Conservation (phyloP, 2,888 invertebrate genomes). For the Scaptomyza reducta region DNA sequence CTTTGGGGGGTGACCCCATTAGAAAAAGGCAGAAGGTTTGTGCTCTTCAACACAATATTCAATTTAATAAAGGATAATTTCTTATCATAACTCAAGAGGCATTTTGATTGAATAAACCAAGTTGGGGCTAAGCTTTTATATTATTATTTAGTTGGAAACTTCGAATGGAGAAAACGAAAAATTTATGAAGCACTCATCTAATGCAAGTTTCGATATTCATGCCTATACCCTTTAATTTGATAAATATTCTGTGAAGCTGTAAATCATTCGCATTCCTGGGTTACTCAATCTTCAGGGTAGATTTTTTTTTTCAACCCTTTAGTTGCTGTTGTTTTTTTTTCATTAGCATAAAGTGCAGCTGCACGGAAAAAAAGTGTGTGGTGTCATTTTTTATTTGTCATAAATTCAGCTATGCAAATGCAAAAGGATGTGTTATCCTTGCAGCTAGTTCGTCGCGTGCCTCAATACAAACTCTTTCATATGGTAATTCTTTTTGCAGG, state of each 20-base stretch:
- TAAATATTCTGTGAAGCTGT: slow-evolving; percentile 15
- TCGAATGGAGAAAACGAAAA: too few species aligned
- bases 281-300: background rate
- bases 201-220: background rate
- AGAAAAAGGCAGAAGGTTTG: slow-evolving; percentile 9
- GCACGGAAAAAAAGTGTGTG: slow-evolving; percentile 52
- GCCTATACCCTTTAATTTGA: background rate
- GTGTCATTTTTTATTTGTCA: slow-evolving; percentile 48
- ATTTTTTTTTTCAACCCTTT: slow-evolving; percentile 54
- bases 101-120: slow-evolving; percentile 49
- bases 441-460: slow-evolving; percentile 46
- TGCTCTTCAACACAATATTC: slow-evolving; percentile 21
- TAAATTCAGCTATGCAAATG: slow-evolving; percentile 53
- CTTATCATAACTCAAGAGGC: slow-evolving; percentile 31
- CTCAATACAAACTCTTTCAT: slow-evolving; percentile 46
- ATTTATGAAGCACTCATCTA: too few species aligned
- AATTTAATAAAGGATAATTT: slow-evolving; percentile 55
- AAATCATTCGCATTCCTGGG: slow-evolving; percentile 24
- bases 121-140: slow-evolving; percentile 1
- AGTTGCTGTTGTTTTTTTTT: slow-evolving; percentile 21
- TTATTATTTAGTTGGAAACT: background rate
- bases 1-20: slow-evolving; percentile 20
- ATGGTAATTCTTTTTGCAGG: slow-evolving; percentile 46
- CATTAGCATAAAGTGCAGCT: slow-evolving; percentile 71
- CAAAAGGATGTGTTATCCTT: slow-evolving; percentile 28